These are phyloP conservation scores for Aphelenchoides fujianensis DNA, from an alignment of 1,140 invertebrate species.

Conservation along the genomic window DNA sequence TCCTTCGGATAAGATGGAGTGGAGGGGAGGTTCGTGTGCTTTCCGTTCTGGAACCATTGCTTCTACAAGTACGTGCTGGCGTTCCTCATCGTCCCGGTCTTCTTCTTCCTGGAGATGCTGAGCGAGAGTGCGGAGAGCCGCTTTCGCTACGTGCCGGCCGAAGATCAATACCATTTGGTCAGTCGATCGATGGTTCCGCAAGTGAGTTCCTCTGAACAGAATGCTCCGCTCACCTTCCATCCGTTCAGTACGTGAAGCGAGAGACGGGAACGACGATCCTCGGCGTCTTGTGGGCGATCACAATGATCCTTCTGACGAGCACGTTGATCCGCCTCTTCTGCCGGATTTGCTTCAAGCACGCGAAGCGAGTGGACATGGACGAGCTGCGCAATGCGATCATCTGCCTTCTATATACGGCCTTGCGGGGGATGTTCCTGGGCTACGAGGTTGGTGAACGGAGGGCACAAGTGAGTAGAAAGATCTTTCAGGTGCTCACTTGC, in stretches of 20 bases:
- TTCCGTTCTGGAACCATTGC: neutral
- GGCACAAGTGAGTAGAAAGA: neutral
- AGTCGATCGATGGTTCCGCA: neutral
- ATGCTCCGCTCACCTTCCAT: neutral
- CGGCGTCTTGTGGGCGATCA: neutral
- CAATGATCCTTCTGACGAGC: neutral
- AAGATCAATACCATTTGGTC: neutral
- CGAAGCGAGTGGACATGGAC: neutral
- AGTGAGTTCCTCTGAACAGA: constrained; percentile 1
- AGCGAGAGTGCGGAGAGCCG: neutral
- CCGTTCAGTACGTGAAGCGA: neutral
- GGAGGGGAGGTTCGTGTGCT: neutral
- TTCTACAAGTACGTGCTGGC: neutral
- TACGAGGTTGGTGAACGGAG: neutral
- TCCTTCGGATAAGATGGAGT: neutral
- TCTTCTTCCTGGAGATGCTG: neutral
- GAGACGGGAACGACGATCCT: neutral
- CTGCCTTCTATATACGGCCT: neutral
- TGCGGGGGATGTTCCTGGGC: neutral
- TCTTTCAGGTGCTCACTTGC: neutral
- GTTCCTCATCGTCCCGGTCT: neutral
- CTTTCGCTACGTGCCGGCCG: neutral
- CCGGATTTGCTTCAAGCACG: neutral
- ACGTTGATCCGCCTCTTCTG: neutral
- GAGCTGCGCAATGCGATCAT: neutral